Evolutionary conservation across 1,140 invertebrate genomes (phyloP).

Genomic region (Ceratoteleas bidentatus): DNA sequence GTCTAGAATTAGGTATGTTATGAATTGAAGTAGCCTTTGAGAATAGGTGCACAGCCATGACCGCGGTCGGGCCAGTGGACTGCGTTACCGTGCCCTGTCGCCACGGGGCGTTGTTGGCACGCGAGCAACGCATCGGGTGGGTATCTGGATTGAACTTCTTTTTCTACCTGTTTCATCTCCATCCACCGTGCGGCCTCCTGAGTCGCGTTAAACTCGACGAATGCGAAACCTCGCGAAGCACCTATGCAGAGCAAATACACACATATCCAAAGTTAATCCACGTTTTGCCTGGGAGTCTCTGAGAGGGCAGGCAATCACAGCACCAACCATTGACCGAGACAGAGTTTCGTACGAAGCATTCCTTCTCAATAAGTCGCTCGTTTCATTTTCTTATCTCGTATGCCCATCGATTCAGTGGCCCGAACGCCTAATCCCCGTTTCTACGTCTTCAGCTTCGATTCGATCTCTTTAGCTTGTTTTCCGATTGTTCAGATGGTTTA

Average conservation of each 20-base stretch:
- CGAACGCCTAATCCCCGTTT: conserved; percentile 30
- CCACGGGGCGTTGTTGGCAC: conserved; percentile 80
- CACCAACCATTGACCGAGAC: conserved; percentile 80
- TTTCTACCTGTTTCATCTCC: conserved; percentile 94
- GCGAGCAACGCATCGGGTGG: conserved; percentile 79
- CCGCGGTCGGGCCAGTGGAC: conserved; percentile 77
- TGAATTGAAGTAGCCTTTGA: conserved; percentile 79
- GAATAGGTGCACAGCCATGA: conserved; percentile 77
- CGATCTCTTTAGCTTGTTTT: conserved; percentile 20
- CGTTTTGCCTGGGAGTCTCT: conserved; percentile 81
- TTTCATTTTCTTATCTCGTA: conserved; percentile 68
- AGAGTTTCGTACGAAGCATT: conserved; percentile 76
- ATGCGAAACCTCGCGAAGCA: conserved; percentile 94
- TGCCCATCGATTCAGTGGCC: conserved; percentile 61
- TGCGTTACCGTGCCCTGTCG: conserved; percentile 80
- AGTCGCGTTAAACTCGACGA: conserved; percentile 96
- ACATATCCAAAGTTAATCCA: conserved; percentile 82
- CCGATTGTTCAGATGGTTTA: conserved; percentile 42
- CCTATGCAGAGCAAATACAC: conserved; percentile 87
- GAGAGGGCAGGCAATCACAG: conserved; percentile 82
- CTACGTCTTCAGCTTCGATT: conserved; percentile 17
- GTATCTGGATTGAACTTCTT: conserved; percentile 80
- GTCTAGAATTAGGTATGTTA: conserved; percentile 74
- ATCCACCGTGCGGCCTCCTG: conserved; percentile 95
- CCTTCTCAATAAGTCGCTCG: conserved; percentile 74